Evolutionary conservation across 1,140 invertebrate species (phyloP), one percentile per base, ranked within the genome.

Genomic region (Triops cancriformis): DNA sequence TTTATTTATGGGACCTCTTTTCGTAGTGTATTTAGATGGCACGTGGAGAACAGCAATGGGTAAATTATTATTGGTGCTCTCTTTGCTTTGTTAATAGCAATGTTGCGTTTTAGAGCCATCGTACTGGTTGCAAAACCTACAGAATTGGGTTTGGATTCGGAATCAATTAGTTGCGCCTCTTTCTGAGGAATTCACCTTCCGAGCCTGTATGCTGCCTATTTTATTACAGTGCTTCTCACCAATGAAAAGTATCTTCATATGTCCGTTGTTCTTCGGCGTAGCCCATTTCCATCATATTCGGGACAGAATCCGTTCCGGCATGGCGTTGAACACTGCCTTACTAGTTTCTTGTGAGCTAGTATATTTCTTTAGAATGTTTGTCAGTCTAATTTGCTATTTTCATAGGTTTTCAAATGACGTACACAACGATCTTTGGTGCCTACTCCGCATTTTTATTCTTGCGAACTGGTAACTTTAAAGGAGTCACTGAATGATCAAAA

Each of bases 141-240:
- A 88, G 81, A 92, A 93, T 82, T 86, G 94, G 75, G 89, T 93
- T 26, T 97, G 94, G 94, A 87, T 95, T 80, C 88, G 95, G 80
- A 96, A 95, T 84, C 91, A 94, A 83, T 84, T 98, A 43, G 92
- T 97, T 80, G 96, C 95, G 12, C 96, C 96, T 12, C 83, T 98
- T 37, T 94, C 94, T 78, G 96, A 98, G 86, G 96, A 98, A 84
- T 96, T 96, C 86, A 94, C 94, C 5, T 97, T 95, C 84, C 87
- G 96, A 80, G 94, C 95, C 0, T 98, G 95, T 83, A 97, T 98
- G 93, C 86, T 98, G 83, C 94, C 95, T 28, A 84, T 97, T 23
- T 85, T 98, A 12, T 84, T 97, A 78, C 93, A 95, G 82, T 93
- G 91, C 83, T 91, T 95, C 81, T 85, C 88, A n/a, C 91, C 91